Evolutionary conservation across 2,113 vertebrate species (phyloP), one percentile per base, ranked within the genome.

Genomic region (Lepus europaeus): DNA sequence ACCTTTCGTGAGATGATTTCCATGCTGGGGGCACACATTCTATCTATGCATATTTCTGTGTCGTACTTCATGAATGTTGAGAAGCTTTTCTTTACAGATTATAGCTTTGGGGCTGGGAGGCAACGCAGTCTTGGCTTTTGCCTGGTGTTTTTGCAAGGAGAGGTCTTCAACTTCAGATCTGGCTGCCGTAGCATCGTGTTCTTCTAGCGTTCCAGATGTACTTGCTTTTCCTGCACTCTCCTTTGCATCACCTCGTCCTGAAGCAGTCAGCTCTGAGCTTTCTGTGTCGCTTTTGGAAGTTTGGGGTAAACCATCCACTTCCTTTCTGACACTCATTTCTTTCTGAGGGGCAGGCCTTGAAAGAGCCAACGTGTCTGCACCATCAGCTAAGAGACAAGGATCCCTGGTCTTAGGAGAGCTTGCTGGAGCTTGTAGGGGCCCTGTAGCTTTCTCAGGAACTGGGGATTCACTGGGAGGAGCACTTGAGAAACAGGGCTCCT

Each of bases 21-120:
- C 39, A 95, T 98, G 97, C 97, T 97, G 94, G 93, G 93, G 96
- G 92, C 95, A 97, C 98, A 97, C 97, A 98, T 97, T 98, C 98
- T 98, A 98, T 96, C 98, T 98, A 98, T 98, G 98, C 98, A 98
- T 98, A 97, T 98, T 98, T 97, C 97, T 98, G 87, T 98, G 98
- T 97, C 92, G 97, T 87, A 98, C 98, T 87, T 98, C 97, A 92
- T 96, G 97, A 97, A 98, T 96, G 96, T 96, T 98, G 82, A 97
- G 88, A 69, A 98, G 98, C n/a, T 97, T 98, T 98, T 98, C 98
- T 96, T 98, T 97, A 97, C 98, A 98, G 89, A 64, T 97, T 96
- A 98, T 93, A 96, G 98, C 97, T 97, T 98, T 95, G 95, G 91
- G 96, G 89, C 94, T 97, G 87, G 97, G 97, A 96, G 93, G 97